Conservation (phyloP, 2,797 vertebrate genomes). For the Apogon talboti region DNA sequence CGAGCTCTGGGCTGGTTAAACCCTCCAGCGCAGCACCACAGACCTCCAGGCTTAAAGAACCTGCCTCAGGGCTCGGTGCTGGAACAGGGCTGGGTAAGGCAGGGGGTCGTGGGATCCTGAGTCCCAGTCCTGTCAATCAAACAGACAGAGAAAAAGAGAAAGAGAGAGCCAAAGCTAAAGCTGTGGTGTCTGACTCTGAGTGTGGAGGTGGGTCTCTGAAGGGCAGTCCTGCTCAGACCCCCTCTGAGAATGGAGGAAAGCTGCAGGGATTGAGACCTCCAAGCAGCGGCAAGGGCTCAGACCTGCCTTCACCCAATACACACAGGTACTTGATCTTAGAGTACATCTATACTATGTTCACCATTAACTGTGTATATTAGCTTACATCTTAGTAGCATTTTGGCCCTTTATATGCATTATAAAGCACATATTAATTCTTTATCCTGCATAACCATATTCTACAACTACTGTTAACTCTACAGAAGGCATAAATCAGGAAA, state of each 20-base stretch:
- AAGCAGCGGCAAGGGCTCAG: slow-evolving; percentile 82
- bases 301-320: slow-evolving; percentile 86
- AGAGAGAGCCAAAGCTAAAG: slow-evolving; percentile 95
- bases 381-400: too few species aligned
- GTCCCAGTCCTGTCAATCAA: slow-evolving; percentile 91
- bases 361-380: too few species aligned
- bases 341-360: too few species aligned
- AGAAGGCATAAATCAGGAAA: too few species aligned
- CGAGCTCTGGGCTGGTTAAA: slow-evolving; percentile 88
- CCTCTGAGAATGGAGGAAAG: slow-evolving; percentile 87
- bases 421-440: too few species aligned
- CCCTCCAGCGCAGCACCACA: slow-evolving; percentile 66
- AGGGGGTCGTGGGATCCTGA: slow-evolving; percentile 68
- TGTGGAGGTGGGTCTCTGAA: slow-evolving; percentile 76
- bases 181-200: slow-evolving; percentile 90
- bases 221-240: slow-evolving; percentile 77
- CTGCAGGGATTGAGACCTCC: slow-evolving; percentile 83
- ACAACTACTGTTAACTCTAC: too few species aligned
- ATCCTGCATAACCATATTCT: too few species aligned
- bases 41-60: slow-evolving; percentile 91
- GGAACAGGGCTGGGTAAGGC: slow-evolving; percentile 74
- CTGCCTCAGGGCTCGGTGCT: slow-evolving; percentile 81
- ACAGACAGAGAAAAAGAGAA: slow-evolving; percentile 97
- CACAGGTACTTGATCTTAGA: slow-evolving; percentile 84
- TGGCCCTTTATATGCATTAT: too few species aligned